These are phyloP conservation scores for Petrocephalus sullivani DNA, from an alignment of 2,797 vertebrate species.

Conservation along the genomic window DNA sequence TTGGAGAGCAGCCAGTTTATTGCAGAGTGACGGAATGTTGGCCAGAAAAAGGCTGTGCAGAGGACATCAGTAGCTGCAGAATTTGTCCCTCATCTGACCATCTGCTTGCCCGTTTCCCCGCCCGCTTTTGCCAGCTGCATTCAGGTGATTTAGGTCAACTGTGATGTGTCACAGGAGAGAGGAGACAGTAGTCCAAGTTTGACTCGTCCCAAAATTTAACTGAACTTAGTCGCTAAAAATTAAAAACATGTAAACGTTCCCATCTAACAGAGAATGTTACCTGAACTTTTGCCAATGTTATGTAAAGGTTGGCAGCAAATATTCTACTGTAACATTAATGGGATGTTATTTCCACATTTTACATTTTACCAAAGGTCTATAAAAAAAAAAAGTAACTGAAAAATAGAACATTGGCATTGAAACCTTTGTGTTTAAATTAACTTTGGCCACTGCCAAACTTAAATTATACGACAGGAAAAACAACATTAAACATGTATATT, in stretches of 20 bases:
- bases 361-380: background rate
- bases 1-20: background rate
- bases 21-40: background rate
- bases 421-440: too few species aligned
- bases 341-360: background rate
- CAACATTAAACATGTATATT: background rate
- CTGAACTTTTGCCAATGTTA: background rate
- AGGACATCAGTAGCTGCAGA: background rate
- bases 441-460: too few species aligned
- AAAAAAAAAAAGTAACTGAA: background rate
- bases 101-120: background rate
- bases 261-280: background rate
- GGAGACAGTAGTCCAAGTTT: background rate
- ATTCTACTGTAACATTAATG: background rate
- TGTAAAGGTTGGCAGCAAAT: background rate
- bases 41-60: background rate
- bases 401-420: too few species aligned
- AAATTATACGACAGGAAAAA: background rate
- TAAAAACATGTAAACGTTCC: background rate
- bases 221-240: background rate
- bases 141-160: background rate
- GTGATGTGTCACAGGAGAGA: background rate
- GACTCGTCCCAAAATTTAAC: background rate
- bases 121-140: background rate
- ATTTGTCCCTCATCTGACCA: background rate